These are phyloP conservation scores for Danio aesculapii DNA, from an alignment of 2,797 vertebrate species.

Conservation along the genomic window DNA sequence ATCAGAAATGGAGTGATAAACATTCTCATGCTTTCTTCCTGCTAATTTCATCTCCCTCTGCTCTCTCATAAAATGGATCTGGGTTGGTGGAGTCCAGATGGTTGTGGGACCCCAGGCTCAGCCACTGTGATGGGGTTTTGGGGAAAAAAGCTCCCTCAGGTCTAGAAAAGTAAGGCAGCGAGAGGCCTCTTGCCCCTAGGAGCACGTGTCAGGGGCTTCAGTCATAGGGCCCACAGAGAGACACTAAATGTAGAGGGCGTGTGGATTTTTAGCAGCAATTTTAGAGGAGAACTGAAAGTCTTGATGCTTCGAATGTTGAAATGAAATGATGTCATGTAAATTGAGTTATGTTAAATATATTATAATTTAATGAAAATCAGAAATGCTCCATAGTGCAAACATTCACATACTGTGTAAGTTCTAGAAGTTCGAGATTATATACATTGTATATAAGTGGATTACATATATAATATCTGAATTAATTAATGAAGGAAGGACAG, in stretches of 20 bases:
- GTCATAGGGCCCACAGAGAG: slow-evolving; percentile 18
- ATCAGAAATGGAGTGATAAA: slow-evolving; percentile 44
- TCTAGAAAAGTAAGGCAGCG: slow-evolving; percentile 16
- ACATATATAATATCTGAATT: no score
- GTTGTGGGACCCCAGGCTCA: slow-evolving; percentile 11
- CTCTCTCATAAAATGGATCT: slow-evolving; percentile 11
- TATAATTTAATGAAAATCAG: neutral
- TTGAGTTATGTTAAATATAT: neutral
- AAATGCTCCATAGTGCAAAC: neutral
- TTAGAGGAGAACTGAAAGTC: neutral
- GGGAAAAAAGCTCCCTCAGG: slow-evolving; percentile 26
- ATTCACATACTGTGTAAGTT: neutral
- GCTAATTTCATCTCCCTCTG: slow-evolving; percentile 32
- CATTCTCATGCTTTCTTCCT: slow-evolving; percentile 4
- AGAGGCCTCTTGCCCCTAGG: slow-evolving; percentile 32
- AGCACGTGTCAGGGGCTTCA: slow-evolving; percentile 15
- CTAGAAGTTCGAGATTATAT: neutral
- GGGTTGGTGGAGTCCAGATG: slow-evolving; percentile 18
- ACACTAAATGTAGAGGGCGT: slow-evolving; percentile 19
- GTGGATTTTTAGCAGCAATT: slow-evolving; percentile 7
- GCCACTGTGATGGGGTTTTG: slow-evolving; percentile 27
- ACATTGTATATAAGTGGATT: neutral
- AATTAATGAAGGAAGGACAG: no score
- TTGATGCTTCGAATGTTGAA: neutral
- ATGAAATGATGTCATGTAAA: neutral